Evolutionary conservation across 2,888 invertebrate species (phyloP).

Genomic region (Parnassius apollo): DNA sequence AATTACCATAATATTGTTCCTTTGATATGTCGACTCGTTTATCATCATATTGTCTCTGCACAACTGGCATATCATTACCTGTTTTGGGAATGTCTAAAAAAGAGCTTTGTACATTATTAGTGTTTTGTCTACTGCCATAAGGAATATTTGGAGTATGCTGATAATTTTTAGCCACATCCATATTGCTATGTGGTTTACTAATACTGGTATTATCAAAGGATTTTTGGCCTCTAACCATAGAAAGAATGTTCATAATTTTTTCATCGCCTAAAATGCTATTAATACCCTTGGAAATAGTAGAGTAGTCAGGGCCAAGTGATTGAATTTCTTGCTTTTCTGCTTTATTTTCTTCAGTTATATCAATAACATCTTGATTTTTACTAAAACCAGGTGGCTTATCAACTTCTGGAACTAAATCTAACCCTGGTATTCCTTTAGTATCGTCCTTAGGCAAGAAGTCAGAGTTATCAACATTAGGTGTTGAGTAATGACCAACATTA

Average conservation of each 20-base stretch:
- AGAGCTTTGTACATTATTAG: constrained; percentile 26
- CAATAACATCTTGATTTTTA: constrained; percentile 53
- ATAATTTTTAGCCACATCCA: background rate
- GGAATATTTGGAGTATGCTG: constrained; percentile 38
- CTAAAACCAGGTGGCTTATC: constrained; percentile 32
- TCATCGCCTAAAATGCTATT: constrained; percentile 83
- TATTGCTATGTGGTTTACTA: constrained; percentile 10
- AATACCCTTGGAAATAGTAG: constrained; percentile 83
- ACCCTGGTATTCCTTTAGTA: constrained; percentile 85
- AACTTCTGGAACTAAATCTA: constrained; percentile 83
- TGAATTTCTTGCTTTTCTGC: constrained; percentile 28
- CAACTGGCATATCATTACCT: constrained; percentile 24
- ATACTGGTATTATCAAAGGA: constrained; percentile 6
- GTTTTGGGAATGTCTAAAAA: constrained; percentile 29
- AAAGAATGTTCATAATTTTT: constrained; percentile 82
- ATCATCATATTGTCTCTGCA: constrained; percentile 33
- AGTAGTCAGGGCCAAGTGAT: constrained; percentile 67
- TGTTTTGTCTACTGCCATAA: constrained; percentile 44
- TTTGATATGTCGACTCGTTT: constrained; percentile 33
- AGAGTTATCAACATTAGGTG: constrained; percentile 39
- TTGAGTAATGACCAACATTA: constrained; percentile 36
- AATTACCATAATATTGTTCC: constrained; percentile 47
- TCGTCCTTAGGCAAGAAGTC: constrained; percentile 56
- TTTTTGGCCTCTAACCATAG: constrained; percentile 55
- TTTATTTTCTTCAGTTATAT: constrained; percentile 52